phyloP scores from a whole-genome alignment of 2,113 vertebrate genomes.

The Cardinalis cardinalis region DNA sequence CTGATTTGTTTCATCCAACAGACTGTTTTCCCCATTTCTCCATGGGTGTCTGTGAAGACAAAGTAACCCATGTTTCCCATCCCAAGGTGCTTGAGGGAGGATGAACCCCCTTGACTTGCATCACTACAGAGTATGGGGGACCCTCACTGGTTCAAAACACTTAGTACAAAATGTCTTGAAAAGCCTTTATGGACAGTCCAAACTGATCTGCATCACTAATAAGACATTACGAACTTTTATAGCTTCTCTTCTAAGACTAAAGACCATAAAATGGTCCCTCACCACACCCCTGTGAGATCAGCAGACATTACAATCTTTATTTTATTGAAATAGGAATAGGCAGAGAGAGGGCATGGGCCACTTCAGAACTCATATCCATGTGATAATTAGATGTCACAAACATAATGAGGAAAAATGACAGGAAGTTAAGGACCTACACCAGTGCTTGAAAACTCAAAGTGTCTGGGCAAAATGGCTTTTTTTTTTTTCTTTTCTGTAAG shows the following conservation, averaged over 20 bases:
- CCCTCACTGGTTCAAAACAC: neutral
- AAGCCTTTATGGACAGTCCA: neutral
- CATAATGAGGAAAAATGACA: neutral
- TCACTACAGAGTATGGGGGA: fast-evolving
- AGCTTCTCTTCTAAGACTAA: neutral
- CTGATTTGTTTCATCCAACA: neutral
- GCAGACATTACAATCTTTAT: neutral
- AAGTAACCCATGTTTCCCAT: neutral
- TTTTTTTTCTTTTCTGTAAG: neutral
- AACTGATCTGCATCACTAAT: neutral
- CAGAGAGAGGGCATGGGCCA: neutral
- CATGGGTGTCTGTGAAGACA: neutral
- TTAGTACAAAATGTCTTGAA: neutral
- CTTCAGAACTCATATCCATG: neutral
- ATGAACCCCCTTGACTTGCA: fast-evolving
- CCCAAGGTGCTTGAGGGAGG: neutral
- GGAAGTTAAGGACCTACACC: neutral
- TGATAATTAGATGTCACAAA: neutral
- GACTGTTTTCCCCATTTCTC: neutral
- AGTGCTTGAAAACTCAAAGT: neutral
- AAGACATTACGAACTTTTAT: neutral
- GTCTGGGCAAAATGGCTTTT: neutral
- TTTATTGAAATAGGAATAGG: neutral
- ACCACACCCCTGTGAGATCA: neutral
- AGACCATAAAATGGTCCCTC: neutral